These are phyloP conservation scores for Sarcophaga bullata DNA, from an alignment of 1,140 invertebrate genomes.

Conservation along the genomic window DNA sequence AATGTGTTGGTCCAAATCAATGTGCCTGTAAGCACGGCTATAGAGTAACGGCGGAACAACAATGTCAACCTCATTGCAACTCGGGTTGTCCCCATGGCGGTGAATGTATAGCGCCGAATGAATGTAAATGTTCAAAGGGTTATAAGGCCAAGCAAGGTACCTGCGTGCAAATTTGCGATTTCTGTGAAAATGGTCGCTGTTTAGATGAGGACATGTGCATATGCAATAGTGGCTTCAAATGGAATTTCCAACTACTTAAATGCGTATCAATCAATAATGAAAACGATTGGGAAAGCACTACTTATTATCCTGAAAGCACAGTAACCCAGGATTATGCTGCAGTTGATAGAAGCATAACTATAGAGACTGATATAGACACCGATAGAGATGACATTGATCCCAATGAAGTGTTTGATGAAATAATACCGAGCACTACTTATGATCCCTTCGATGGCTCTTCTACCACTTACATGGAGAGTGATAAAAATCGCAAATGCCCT, in stretches of 20 bases:
- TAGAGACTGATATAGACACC: conserved; percentile 19
- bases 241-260: not conserved
- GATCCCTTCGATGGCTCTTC: not conserved
- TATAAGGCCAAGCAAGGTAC: not conserved
- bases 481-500: conserved; percentile 6
- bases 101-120: conserved; percentile 28
- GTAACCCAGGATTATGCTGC: not conserved
- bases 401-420: conserved; percentile 24
- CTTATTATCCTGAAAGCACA: not conserved
- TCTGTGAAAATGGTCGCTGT: conserved; percentile 31
- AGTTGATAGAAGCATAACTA: not conserved
- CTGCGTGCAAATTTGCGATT: conserved; percentile 12
- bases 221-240: not conserved
- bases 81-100: conserved; percentile 22
- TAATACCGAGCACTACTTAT: not conserved
- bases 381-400: not conserved
- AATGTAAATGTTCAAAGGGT: conserved; percentile 19
- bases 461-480: not conserved
- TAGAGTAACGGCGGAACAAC: not conserved
- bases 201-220: not conserved
- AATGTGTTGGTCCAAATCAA: conserved; percentile 32
- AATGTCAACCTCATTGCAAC: conserved; percentile 14
- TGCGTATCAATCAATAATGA: not conserved
- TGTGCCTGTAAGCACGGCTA: conserved; percentile 38
- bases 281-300: not conserved